Evolutionary conservation across 2,888 invertebrate genomes (phyloP), one percentile per base, ranked within the genome.

Genomic region (Crioceris asparagi): DNA sequence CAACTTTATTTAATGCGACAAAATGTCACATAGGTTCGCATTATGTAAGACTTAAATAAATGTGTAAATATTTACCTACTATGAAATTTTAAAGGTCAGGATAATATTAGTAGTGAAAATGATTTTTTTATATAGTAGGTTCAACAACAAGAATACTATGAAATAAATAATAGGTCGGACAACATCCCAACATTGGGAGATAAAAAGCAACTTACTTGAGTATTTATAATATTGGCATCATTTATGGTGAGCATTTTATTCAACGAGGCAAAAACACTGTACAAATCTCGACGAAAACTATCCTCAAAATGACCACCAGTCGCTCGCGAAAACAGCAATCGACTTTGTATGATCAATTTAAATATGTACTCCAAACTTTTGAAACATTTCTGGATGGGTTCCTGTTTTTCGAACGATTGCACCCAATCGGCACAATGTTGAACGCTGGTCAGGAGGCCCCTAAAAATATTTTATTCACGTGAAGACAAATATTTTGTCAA

Each of bases 301-400:
- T 91, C 91, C 56, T 90, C 90, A 56, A 83, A 86, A 61, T 87
- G 83, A 0, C 87, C 88, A 6, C 85, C 86, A 0, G 87, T 90
- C 0, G 90, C 90, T 12, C 86, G 71, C 0, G 86, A 79, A 66
- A 90, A 91, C 25, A 91, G 59, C 25, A 84, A 62, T 4, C 90
- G 71, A 27, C 92, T 93, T 51, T 92, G 85, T 23, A 93, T 91
- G 2, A 93, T 84, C 51, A 94, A 75, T 46, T 92, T 85, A 64
- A 93, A 90, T 49, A 94, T 87, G 44, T 90, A 91, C 57, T 92
- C 92, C 29, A 93, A 68, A 0, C 91, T 90, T 38, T 84, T 79
- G 41, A 91, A 86, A 56, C 90, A 90, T 56, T 87, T 90, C 59
- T 87, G 81, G 41, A 92, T 86, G 0, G 88, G 83, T 54, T 91